Evolutionary conservation across 2,113 vertebrate genomes (phyloP).

Genomic region (Actenoides hombroni): DNA sequence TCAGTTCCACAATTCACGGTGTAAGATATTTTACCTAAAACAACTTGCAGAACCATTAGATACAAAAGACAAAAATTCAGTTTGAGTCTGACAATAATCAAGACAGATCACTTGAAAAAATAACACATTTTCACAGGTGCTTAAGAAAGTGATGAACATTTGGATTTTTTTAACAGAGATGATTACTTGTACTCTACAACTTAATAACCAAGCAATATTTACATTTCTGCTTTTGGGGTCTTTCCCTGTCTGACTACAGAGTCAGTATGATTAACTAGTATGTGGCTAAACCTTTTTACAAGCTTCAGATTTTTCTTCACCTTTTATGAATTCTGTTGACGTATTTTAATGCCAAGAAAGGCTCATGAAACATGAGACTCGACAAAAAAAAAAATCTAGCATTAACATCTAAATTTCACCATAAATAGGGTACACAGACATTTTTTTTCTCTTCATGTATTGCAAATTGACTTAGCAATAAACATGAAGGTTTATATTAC

Average conservation of each 20-base stretch:
- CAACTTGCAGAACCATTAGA: background rate
- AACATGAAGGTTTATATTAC: conserved; percentile 19
- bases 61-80: background rate
- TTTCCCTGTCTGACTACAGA: background rate
- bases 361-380: conserved; percentile 4
- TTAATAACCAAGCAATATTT: background rate
- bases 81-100: background rate
- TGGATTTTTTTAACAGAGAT: background rate
- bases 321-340: conserved; percentile 7
- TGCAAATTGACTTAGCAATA: conserved; percentile 31
- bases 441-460: background rate
- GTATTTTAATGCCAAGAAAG: conserved; percentile 42
- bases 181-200: background rate
- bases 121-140: background rate
- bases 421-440: conserved; percentile 18
- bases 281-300: conserved; percentile 14
- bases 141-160: background rate
- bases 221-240: background rate
- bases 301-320: conserved; percentile 12
- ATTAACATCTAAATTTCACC: conserved; percentile 45
- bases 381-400: background rate
- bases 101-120: background rate
- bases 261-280: conserved; percentile 4
- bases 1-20: accelerated
- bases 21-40: background rate